Evolutionary conservation across 2,113 vertebrate genomes (phyloP), one percentile per base, ranked within the genome.

Genomic region (Condylura cristata): DNA sequence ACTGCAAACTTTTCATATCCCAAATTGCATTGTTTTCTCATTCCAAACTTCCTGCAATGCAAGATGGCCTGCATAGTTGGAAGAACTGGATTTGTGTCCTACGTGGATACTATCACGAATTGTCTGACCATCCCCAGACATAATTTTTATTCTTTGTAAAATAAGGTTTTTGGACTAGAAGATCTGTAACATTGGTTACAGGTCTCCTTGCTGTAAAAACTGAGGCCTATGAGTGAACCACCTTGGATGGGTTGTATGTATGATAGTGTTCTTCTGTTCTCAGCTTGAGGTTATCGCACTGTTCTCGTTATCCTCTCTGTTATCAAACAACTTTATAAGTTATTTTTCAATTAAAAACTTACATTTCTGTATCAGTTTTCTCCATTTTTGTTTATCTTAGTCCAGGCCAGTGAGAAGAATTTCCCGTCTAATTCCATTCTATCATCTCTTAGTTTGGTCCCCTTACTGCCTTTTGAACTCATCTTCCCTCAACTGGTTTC

Each of bases 91-190:
- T 26, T 86, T 93, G 34, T 83, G n/a, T 90, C 61, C 53, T 78
- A 61, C 65, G 91, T 86, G 37, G 68, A 71, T 93, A 51, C 48
- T 92, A 34, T 68, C 83, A 72, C 26, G 90, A 76, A 39, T 63
- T 44, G 5, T 71, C 11, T 87, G 34, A 76, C 20, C 13, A 46
- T 92, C 60, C 56, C 24, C 56, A n/a, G 48, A 58, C 60, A 86
- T 78, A 10, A 83, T 82, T 93, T 91, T 37, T 32, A 63, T 88
- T 86, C 34, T 82, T 91, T 93, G 24, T 95, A 90, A 85, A 95
- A 80, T 86, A 46, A 79, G 20, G 20, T 12, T 94, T 17, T 89
- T 94, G 63, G 26, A 65, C 37, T 75, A 72, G 76, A 93, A 84
- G 46, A 79, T 94, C 28, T 74, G 12, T 81, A 91, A 68, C 24